Base-by-base conservation (phyloP, 2,113 vertebrate genomes). In the Centropus unirufus region DNA sequence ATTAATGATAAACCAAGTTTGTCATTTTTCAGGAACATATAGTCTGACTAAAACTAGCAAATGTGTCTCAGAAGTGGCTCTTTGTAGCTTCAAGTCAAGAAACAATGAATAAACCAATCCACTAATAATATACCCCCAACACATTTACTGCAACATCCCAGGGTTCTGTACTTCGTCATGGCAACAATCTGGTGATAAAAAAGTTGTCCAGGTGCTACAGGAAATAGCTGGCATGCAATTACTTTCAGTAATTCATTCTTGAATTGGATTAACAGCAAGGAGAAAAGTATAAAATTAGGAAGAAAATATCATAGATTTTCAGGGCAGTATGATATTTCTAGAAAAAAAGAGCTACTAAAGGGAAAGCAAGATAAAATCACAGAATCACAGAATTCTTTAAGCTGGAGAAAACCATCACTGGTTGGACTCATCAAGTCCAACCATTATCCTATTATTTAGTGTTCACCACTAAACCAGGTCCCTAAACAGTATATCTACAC, bases 131-230 rank as follows among this genome's bases (percentile, higher is more conserved):
- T 93, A 62, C 75, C 58, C n/a, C 89, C 54, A 92, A 91, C 62
- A 87, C 67, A 39, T 94, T 95, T 96, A 96, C 82, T 96, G 68
- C 47, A 96, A 92, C 54, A 57, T 89, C 88, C 81, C 63, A 68
- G 26, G 91, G 47, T 54, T 98, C 92, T 94, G 47, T 96, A 97
- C 87, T 94, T 75, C 90, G 83, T 94, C 89, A 94, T 88, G 76
- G 90, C 82, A 96, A 93, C 92, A 93, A 97, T 97, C 96, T 97
- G 95, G 95, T 68, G 94, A 75, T 61, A 55, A 81, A 92, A 93
- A 94, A 81, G 96, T 49, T 55, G 68, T 42, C 93, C 94, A 98
- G 95, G 95, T 97, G 92, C 95, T 97, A 81, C 23, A 70, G 29
- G 54, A 95, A 96, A 72, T 93, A 92, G 44, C 26, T 97, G 94